Percentiles rank a stretch among this genome's conserved stretches.
phyloP scores from a whole-genome alignment of 2,888 invertebrate genomes.

The Sericinus montela region DNA sequence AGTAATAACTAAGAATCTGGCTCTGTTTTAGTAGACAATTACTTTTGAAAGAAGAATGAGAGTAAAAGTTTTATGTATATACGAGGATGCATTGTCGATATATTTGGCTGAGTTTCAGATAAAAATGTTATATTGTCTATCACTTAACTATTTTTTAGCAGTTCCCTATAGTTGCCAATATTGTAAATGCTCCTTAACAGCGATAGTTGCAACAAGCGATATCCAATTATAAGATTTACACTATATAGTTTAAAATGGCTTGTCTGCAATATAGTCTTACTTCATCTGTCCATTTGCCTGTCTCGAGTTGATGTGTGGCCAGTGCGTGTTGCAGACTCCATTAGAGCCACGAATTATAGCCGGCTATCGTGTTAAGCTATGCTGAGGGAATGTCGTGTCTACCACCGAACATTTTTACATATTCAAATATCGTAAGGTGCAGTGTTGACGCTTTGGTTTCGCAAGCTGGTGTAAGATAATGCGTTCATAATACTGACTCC shows the following conservation, averaged over 20 bases:
- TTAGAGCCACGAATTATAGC: conserved; percentile 61
- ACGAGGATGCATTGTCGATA: too few species aligned
- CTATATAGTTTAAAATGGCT: conserved; percentile 35
- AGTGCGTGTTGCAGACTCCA: conserved; percentile 68
- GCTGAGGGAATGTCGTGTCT: conserved; percentile 27
- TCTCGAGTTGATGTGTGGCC: conserved; percentile 60
- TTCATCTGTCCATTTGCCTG: conserved; percentile 46
- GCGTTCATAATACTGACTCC: background rate
- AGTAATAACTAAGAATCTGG: too few species aligned
- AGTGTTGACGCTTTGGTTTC: conserved; percentile 5
- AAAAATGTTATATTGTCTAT: too few species aligned
- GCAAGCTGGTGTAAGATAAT: conserved; percentile 5
- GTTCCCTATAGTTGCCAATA: too few species aligned
- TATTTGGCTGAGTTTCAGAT: too few species aligned
- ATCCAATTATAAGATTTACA: conserved; percentile 22
- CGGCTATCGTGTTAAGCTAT: conserved; percentile 50
- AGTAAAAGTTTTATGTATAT: too few species aligned
- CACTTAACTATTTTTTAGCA: too few species aligned
- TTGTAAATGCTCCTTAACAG: conserved; percentile 32
- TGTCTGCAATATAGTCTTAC: conserved; percentile 22
- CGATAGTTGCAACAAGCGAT: conserved; percentile 23
- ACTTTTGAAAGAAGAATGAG: too few species aligned
- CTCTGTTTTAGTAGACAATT: too few species aligned
- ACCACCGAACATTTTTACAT: conserved; percentile 42
- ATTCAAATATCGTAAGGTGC: conserved; percentile 27